These are phyloP conservation scores for Pemphredon lugubris DNA, from an alignment of 2,888 invertebrate species.

Conservation along the genomic window DNA sequence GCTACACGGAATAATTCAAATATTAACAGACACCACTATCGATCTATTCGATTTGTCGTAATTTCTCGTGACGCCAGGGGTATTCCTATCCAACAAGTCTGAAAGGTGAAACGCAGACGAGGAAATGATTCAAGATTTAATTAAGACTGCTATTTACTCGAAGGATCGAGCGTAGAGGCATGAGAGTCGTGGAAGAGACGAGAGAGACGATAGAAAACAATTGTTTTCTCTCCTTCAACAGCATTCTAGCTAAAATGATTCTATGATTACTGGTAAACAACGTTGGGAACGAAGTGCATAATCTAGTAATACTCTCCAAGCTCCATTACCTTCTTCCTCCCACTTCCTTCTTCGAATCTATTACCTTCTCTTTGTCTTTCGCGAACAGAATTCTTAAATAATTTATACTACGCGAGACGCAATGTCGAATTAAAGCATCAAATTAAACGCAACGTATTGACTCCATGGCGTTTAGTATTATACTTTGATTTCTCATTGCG, in stretches of 20 bases:
- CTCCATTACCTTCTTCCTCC: background rate
- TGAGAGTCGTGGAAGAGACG: constrained; percentile 17
- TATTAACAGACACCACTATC: background rate
- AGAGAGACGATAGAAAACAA: constrained; percentile 19
- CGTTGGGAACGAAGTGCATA: constrained; percentile 55
- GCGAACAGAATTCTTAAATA: too few species aligned
- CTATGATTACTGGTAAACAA: constrained; percentile 66
- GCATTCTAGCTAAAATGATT: constrained; percentile 56
- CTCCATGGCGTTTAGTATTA: constrained; percentile 1
- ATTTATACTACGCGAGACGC: too few species aligned
- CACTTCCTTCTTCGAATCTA: background rate
- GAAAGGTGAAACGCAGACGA: constrained; percentile 16
- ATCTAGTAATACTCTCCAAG: background rate
- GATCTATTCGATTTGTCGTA: too few species aligned
- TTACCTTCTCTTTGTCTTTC: too few species aligned
- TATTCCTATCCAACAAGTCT: constrained; percentile 3
- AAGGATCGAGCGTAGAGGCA: constrained; percentile 34
- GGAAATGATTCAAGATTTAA: constrained; percentile 68
- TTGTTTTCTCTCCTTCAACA: constrained; percentile 13
- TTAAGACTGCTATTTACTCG: constrained; percentile 69
- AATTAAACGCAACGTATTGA: background rate
- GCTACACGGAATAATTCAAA: too few species aligned
- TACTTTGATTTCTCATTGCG: constrained; percentile 19
- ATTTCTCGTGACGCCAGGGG: too few species aligned
- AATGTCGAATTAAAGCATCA: background rate